Conservation (phyloP, 2,113 vertebrate species). For the Vombatus ursinus region DNA sequence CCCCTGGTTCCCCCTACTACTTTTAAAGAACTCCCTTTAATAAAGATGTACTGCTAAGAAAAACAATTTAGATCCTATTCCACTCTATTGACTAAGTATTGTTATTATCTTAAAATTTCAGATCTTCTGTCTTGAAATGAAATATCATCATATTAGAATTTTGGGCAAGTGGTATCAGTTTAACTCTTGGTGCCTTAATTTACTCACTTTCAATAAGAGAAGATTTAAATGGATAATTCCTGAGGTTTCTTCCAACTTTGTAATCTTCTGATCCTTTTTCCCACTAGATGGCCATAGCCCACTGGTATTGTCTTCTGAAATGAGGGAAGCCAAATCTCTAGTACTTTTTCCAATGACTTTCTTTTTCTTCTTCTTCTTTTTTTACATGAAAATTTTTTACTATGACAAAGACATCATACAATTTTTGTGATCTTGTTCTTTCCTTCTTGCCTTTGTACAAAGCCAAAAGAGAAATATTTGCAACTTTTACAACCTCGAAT, state of each 20-base stretch:
- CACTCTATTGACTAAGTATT: background rate
- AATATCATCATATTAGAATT: background rate
- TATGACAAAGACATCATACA: too few relatives aligned
- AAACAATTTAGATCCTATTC: background rate
- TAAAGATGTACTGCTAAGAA: background rate
- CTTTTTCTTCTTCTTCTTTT: background rate
- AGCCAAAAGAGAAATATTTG: too few relatives aligned
- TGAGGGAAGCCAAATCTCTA: conserved; percentile 11
- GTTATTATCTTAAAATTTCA: background rate
- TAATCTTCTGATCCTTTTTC: background rate
- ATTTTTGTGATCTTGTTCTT: too few relatives aligned
- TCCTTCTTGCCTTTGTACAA: too few relatives aligned
- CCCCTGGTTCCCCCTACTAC: background rate
- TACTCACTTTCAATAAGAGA: background rate
- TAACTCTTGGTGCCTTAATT: background rate
- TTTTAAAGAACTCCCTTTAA: background rate
- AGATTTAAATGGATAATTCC: background rate
- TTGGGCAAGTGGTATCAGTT: background rate
- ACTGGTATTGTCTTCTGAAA: background rate
- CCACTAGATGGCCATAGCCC: background rate
- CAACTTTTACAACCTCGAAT: too few relatives aligned
- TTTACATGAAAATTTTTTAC: too few relatives aligned
- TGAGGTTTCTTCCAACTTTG: background rate
- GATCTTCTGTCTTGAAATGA: background rate
- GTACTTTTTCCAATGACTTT: conserved; percentile 11